Base-by-base conservation (phyloP, 2,113 vertebrate species). In the Poeciliopsis turrubarensis region DNA sequence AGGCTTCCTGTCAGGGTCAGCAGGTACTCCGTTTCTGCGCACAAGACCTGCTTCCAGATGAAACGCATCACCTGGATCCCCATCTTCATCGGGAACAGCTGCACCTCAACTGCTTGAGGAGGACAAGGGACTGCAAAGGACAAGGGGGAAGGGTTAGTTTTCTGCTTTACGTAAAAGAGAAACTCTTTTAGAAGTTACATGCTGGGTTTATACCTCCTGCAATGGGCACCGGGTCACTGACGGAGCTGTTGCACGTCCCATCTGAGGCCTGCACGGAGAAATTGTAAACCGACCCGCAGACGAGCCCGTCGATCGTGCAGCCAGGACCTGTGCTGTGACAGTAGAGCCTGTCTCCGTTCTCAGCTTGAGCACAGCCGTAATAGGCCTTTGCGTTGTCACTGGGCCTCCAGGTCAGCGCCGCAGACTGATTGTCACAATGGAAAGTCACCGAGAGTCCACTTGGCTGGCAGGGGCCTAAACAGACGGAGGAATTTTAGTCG, bases 231-330 rank as follows among this genome's bases (percentile, higher is more conserved):
- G 87, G 71, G 10, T 86, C 73, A 73, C 92, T 93, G 69, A 83
- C 78, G 68, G 94, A 92, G 81, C 93, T 93, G 91, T 94, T 95
- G 85, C 94, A 95, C 5, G 30, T 72, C 32, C 87, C 85, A 13
- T 93, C 87, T 3, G 89, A 93, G 9, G 89, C 93, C 86, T 86
- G 87, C 19, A 95, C 93, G 4, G 92, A 89, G 83, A 95, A 93
- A 76, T 91, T 92, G 77, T 95, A 95, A 17, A 75, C 27, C 0
- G 70, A 30, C 51, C 94, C 94, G 34, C 95, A 95, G 4, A 80
- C 51, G 17, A 95, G 86, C 22, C 87, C 87, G 31, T 61, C 14
- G 3, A 95, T 80, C 19, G 65, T 81, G 65, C 95, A 95, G n/a
- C 27, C 79, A 8, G 80, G 62, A 3, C 29, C 15, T 1, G 71